Base-by-base conservation (phyloP, 2,113 vertebrate species). In the Calypte anna region DNA sequence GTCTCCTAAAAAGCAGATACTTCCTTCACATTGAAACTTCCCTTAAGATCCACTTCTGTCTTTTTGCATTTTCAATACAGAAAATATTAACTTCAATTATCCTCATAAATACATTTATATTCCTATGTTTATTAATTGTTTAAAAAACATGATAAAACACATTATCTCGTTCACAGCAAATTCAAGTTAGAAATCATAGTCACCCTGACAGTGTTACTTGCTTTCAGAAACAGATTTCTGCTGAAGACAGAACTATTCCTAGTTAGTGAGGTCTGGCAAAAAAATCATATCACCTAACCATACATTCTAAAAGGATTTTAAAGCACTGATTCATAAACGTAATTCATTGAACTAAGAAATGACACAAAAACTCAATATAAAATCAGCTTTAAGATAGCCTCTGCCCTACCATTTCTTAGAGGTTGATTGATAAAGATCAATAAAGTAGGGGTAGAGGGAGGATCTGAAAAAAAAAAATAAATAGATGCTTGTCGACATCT, bases 391-490 rank as follows among this genome's bases (percentile, higher is more conserved):
- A 57, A 73, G 15, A 46, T 43, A 22, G 6, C 2, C 9, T 80
- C 12, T 59, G 19, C 17, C 19, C 20, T 20, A 76, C 1, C 0
- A 38, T 69, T 76, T 81, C 22, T 31, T 83, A 77, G 8, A 14
- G 1, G 59, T 38, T 66, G 24, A 20, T 18, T 64, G 31, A 31
- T 62, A 62, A 76, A 57, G n/a, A 19, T 61, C 11, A 75, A 57
- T 40, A 23, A 64, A 59, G 9, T 4, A 20, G 8, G 6, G 10
- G 20, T 4, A 16, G 10, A 2, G 6, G 19, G 10, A 2, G 6
- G 1, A 5, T 0, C 9, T 61, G 6, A 6, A 61, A 38, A 55
- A 43, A 38, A 40, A 40, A 40, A 11, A 40, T 12, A 38, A 33
- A 36, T 8, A 38, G 2, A 13, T 73, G 14, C 5, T 54, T 82